Evolutionary conservation across 2,797 vertebrate species (phyloP), one percentile per base, ranked within the genome.

Genomic region (Staurois parvus): DNA sequence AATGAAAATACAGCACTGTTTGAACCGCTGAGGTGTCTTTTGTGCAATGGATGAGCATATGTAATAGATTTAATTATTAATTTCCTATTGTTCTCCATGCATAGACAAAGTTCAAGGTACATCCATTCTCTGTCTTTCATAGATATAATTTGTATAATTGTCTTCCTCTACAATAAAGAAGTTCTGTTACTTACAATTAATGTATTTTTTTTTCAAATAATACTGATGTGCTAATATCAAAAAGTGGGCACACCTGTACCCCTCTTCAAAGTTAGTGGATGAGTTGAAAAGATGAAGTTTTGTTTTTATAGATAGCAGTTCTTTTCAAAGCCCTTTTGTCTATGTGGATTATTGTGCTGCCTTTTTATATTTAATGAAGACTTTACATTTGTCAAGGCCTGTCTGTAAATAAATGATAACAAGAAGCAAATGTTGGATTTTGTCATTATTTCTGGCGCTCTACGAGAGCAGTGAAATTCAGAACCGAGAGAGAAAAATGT

Each of bases 51-150:
- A 96, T 95, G 95, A 96, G 95, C 95, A 95, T 95, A 96, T 96
- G 96, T 97, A 98, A 98, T 96, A 96, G 96, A 97, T 97, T 97
- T 97, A 97, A 97, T 98, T 98, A 97, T 98, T 97, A 98, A 95
- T 95, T 94, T 94, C 88, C 88, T 88, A 94, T 95, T 95, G 94
- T 95, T 94, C 93, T 93, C 82, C 89, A 90, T 91, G 94, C 93
- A 94, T 92, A 94, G 95, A 91, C 91, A 92, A 90, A 91, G 96
- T 96, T 97, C 95, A 97, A 97, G 96, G 94, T 96, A 93, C 91
- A 95, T 95, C 96, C 95, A 94, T 95, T 96, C 95, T 93, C 92
- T 91, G 94, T 94, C 95, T 96, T 96, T 97, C 96, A 96, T 92
- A 95, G 96, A 97, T 97, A 95, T 97, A 96, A 96, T 97, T 98